Conservation (phyloP, 2,113 vertebrate genomes). For the Leptocoma aspasia region DNA sequence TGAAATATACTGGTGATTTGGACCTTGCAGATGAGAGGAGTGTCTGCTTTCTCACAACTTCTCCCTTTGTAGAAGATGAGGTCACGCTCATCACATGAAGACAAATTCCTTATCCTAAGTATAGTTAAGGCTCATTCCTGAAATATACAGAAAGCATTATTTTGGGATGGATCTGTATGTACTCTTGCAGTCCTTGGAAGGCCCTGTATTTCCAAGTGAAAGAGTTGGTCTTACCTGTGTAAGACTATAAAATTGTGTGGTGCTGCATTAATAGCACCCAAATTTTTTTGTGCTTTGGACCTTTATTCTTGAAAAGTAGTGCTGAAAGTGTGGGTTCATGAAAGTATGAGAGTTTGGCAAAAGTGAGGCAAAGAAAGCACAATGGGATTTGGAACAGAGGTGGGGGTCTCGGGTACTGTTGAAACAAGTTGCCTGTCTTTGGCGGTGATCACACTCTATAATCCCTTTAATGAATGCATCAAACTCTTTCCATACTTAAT, state of each 20-base stretch:
- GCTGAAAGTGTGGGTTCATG: not conserved
- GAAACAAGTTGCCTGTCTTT: not conserved
- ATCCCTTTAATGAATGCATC: not conserved
- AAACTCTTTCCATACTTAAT: not conserved
- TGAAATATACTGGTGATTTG: slow-evolving; percentile 48
- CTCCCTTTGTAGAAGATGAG: slow-evolving; percentile 64
- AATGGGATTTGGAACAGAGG: not conserved
- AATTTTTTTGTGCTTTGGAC: not conserved
- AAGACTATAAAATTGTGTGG: not conserved
- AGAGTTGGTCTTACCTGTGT: not conserved
- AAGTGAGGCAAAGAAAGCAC: not conserved
- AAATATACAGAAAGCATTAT: slow-evolving; percentile 68
- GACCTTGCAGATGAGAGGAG: slow-evolving; percentile 22
- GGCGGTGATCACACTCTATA: not conserved
- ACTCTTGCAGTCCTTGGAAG: not conserved
- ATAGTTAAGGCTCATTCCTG: slow-evolving; percentile 61
- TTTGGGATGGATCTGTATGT: slow-evolving; percentile 59
- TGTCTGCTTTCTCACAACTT: slow-evolving; percentile 18
- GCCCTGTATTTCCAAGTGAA: not conserved
- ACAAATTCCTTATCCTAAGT: slow-evolving; percentile 67
- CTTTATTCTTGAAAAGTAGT: not conserved
- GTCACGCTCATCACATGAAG: slow-evolving; percentile 60
- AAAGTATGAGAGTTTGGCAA: accelerated
- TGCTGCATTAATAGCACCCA: not conserved
- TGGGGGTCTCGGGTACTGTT: not conserved